Evolutionary conservation across 2,888 invertebrate genomes (phyloP).

Genomic region (Chloroclystis v-ata): DNA sequence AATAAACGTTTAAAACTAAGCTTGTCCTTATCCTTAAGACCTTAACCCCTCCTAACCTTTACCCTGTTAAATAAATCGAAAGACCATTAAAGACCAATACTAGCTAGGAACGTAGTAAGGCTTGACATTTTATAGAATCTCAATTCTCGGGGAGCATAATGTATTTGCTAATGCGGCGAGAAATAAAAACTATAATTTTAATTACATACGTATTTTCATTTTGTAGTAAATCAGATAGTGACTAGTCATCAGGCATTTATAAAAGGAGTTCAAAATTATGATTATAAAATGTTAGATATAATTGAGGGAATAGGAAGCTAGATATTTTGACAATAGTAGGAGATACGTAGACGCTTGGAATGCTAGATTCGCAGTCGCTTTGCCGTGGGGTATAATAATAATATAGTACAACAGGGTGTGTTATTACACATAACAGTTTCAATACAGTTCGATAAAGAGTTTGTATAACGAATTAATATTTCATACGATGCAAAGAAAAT

Average conservation of each 20-base stretch:
- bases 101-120: not conserved
- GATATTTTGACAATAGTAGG: slow-evolving; percentile 75
- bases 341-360: slow-evolving; percentile 64
- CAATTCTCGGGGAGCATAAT: not conserved
- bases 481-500: not conserved
- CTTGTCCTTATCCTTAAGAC: slow-evolving; percentile 29
- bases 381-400: slow-evolving; percentile 44
- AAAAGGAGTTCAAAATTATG: slow-evolving; percentile 1
- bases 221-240: slow-evolving; percentile 14
- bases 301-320: slow-evolving; percentile 46
- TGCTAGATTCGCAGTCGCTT: slow-evolving; percentile 63
- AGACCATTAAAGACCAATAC: not conserved
- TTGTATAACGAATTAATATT: not conserved
- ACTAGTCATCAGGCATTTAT: slow-evolving; percentile 5
- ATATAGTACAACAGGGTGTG: slow-evolving; percentile 54
- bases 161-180: slow-evolving; percentile 25
- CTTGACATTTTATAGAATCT: not conserved
- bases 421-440: not conserved
- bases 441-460: not conserved
- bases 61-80: slow-evolving; percentile 3
- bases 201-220: slow-evolving; percentile 28
- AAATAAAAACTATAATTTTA: slow-evolving; percentile 23
- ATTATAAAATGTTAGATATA: slow-evolving; percentile 3
- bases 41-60: slow-evolving; percentile 20
- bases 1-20: slow-evolving; percentile 29